A percentile compares a stretch with the other conserved stretches of the same genome.
Conservation (phyloP, 2,888 invertebrate species). For the Dorcus parallelipipedus region DNA sequence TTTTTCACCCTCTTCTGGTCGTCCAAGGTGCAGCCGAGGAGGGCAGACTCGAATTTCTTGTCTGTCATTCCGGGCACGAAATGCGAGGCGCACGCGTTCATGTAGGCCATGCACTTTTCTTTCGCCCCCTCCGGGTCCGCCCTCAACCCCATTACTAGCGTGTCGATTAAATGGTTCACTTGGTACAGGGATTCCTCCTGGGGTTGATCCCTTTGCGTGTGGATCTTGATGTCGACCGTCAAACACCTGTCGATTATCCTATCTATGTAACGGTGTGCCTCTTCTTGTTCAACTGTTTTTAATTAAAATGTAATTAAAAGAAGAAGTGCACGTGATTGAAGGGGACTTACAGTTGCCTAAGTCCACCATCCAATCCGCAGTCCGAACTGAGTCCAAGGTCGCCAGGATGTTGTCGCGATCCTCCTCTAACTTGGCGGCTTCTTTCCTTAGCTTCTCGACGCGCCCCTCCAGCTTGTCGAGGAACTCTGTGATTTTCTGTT, state of each 20-base stretch:
- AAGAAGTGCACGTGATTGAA: too few relatives aligned
- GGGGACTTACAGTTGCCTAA: conserved; percentile 66
- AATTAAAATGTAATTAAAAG: conserved; percentile 4
- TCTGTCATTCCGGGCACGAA: conserved; percentile 56
- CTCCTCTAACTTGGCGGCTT: conserved; percentile 75
- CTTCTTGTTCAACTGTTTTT: conserved; percentile 70
- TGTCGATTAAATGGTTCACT: conserved; percentile 68
- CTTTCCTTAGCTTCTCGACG: conserved; percentile 75
- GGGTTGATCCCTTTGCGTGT: conserved; percentile 71
- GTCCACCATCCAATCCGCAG: conserved; percentile 65
- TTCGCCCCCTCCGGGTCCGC: conserved; percentile 63
- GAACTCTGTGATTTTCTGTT: conserved; percentile 67
- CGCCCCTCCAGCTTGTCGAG: conserved; percentile 77
- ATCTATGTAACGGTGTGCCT: conserved; percentile 72
- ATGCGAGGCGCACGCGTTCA: conserved; percentile 71
- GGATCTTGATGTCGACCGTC: conserved; percentile 76
- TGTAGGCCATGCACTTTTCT: conserved; percentile 62
- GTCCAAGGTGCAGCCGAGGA: conserved; percentile 80
- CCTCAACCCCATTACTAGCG: conserved; percentile 62
- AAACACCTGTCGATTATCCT: conserved; percentile 71
- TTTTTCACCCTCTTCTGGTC: conserved; percentile 85
- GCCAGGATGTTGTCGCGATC: conserved; percentile 78
- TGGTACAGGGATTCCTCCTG: conserved; percentile 82
- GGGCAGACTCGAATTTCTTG: conserved; percentile 75
- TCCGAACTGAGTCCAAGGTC: conserved; percentile 76